phyloP scores from a whole-genome alignment of 2,113 vertebrate genomes.

The Nibea albiflora region DNA sequence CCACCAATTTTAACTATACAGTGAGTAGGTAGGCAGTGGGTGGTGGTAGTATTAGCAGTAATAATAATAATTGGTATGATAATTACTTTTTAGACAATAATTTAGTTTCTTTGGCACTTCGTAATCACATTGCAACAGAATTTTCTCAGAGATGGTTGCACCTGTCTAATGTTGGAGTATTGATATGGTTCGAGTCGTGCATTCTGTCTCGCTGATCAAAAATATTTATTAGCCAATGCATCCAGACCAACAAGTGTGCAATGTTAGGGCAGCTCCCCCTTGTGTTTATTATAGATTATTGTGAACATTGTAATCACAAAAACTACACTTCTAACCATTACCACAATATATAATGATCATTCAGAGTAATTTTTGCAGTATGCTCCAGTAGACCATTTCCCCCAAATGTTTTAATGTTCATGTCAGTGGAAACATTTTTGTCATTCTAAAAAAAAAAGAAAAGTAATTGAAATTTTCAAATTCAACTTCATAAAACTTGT shows the following conservation, averaged over 20 bases:
- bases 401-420: background rate
- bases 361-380: background rate
- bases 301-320: background rate
- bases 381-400: background rate
- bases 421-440: background rate
- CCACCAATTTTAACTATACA: background rate
- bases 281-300: background rate
- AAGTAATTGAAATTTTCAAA: background rate
- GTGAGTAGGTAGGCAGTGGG: background rate
- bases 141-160: background rate
- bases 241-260: background rate
- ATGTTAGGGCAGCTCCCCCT: background rate
- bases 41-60: too few species aligned
- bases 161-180: background rate
- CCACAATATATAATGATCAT: background rate
- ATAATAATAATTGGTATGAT: too few species aligned
- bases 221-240: background rate
- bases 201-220: background rate
- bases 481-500: background rate
- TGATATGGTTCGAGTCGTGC: background rate
- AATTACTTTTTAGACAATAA: background rate
- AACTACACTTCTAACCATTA: background rate
- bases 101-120: background rate
- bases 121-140: background rate
- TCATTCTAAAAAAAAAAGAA: conserved; percentile 4